Percentiles rank a stretch among this genome's conserved stretches.
Evolutionary conservation across 1,140 invertebrate genomes (phyloP).

Genomic region (Bombus ignitus): DNA sequence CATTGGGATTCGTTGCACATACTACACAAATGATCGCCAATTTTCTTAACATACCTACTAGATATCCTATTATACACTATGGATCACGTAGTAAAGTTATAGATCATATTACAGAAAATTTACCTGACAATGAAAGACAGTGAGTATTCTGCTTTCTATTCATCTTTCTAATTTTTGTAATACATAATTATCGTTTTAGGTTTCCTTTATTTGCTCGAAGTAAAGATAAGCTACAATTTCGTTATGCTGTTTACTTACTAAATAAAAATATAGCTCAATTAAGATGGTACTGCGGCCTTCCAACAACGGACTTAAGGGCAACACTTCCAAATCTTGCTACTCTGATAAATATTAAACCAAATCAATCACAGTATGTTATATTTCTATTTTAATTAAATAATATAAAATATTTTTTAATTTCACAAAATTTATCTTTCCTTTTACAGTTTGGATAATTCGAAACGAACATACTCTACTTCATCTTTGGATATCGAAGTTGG

Average conservation of each 20-base stretch:
- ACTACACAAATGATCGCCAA: constrained; percentile 90
- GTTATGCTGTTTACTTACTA: constrained; percentile 93
- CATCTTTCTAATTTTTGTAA: background rate
- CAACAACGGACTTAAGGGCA: constrained; percentile 87
- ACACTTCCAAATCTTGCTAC: constrained; percentile 89
- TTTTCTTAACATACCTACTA: constrained; percentile 91
- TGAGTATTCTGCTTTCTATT: constrained; percentile 79
- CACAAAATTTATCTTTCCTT: constrained; percentile 17
- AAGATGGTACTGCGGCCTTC: constrained; percentile 88
- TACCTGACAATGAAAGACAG: constrained; percentile 90
- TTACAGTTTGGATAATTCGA: constrained; percentile 78
- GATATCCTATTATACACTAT: constrained; percentile 90
- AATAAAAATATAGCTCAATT: constrained; percentile 95
- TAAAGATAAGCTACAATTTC: constrained; percentile 89
- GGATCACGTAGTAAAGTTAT: constrained; percentile 90
- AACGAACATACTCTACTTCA: constrained; percentile 81
- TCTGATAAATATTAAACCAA: constrained; percentile 83
- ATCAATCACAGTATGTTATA: constrained; percentile 72
- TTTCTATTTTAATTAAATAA: background rate
- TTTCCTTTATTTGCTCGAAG: constrained; percentile 91
- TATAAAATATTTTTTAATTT: background rate
- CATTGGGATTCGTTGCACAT: constrained; percentile 92
- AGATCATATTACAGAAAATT: constrained; percentile 88
- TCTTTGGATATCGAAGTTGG: constrained; percentile 78
- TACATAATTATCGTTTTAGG: constrained; percentile 79